These are phyloP conservation scores for Girardinichthys multiradiatus DNA, from an alignment of 2,113 vertebrate species.

Conservation along the genomic window DNA sequence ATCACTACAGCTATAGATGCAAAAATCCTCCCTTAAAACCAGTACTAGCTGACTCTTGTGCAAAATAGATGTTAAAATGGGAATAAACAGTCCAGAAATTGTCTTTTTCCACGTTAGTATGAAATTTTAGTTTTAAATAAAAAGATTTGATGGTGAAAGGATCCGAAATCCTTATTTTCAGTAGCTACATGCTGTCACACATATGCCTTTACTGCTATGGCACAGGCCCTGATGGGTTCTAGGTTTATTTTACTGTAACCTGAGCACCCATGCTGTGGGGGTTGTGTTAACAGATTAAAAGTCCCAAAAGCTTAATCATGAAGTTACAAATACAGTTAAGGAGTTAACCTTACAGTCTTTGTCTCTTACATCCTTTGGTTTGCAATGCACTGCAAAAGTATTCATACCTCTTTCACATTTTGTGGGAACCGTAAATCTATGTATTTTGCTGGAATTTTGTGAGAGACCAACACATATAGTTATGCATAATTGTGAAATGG, in stretches of 20 bases:
- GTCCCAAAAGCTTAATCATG: slow-evolving; percentile 21
- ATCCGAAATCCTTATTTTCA: not conserved
- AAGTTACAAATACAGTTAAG: slow-evolving; percentile 13
- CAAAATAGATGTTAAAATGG: no score
- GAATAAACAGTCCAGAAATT: no score
- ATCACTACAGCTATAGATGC: not conserved
- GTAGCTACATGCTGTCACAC: slow-evolving; percentile 15
- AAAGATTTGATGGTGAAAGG: not conserved
- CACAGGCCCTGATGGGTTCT: slow-evolving; percentile 37
- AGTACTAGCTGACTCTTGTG: no score
- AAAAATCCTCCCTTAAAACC: not conserved
- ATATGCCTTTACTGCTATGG: slow-evolving; percentile 47
- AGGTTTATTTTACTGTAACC: not conserved
- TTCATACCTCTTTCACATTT: no score
- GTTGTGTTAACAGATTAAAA: slow-evolving; percentile 34
- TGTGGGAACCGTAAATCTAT: no score
- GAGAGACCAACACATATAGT: no score
- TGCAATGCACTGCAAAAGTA: not conserved
- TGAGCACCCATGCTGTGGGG: not conserved
- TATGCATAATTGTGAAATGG: no score
- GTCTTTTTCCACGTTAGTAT: no score
- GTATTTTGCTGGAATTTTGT: no score
- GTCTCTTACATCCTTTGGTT: not conserved
- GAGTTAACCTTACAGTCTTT: not conserved
- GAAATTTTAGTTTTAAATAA: no score